These are phyloP conservation scores for Trematomus bernacchii DNA, from an alignment of 2,797 vertebrate genomes.

Conservation along the genomic window DNA sequence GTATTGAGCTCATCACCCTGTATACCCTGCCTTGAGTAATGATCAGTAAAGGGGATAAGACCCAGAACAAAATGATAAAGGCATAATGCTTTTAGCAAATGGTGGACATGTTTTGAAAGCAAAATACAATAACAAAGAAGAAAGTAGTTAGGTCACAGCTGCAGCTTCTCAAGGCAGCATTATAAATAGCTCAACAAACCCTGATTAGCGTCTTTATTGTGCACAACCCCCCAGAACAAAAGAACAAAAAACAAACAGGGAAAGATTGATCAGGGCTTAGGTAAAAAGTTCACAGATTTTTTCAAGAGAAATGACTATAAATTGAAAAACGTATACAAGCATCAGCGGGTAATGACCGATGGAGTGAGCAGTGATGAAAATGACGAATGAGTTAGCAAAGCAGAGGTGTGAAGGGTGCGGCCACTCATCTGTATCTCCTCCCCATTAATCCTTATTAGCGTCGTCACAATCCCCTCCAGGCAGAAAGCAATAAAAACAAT, in stretches of 20 bases:
- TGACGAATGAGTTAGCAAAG: not conserved
- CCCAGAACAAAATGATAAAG: not conserved
- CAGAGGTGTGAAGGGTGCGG: constrained; percentile 27
- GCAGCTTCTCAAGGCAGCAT: not conserved
- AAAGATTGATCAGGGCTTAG: not conserved
- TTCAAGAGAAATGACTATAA: not conserved
- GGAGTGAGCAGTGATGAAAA: not conserved
- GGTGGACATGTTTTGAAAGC: not conserved
- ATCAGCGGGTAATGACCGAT: not conserved
- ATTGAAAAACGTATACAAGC: not conserved
- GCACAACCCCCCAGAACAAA: not conserved
- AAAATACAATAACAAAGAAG: not conserved
- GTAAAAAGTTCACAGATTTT: too few species aligned
- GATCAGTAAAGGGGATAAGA: constrained; percentile 2
- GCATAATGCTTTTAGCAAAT: not conserved
- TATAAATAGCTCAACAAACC: not conserved
- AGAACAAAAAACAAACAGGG: too few species aligned
- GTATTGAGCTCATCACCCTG: not conserved
- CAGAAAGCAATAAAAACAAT: constrained; percentile 51
- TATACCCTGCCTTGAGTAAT: too few species aligned
- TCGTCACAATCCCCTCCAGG: constrained; percentile 31
- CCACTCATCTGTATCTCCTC: constrained; percentile 9
- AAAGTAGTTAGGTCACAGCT: not conserved
- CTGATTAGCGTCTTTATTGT: not conserved
- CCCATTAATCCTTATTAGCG: constrained; percentile 57